Conservation (phyloP, 2,797 vertebrate genomes). For the Chromis chromis region DNA sequence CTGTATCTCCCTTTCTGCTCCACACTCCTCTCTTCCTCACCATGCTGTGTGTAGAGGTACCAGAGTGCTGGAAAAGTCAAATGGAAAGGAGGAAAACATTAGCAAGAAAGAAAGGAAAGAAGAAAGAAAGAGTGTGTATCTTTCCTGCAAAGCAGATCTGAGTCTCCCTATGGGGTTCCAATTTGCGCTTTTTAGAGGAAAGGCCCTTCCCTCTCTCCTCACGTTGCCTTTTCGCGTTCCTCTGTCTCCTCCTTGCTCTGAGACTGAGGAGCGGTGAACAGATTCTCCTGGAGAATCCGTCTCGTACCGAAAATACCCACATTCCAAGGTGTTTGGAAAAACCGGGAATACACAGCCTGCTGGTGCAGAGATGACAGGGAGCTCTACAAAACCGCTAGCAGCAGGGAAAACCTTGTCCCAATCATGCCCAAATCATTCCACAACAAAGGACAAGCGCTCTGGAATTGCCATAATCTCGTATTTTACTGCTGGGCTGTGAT, state of each 20-base stretch:
- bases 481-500: slow-evolving; percentile 75
- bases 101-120: slow-evolving; percentile 17
- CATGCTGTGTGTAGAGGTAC: slow-evolving; percentile 33
- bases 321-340: slow-evolving; percentile 74
- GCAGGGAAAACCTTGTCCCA: slow-evolving; percentile 66
- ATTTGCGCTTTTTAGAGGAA: slow-evolving; percentile 22
- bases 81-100: slow-evolving; percentile 23
- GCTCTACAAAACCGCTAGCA: slow-evolving; percentile 60
- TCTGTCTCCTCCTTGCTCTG: slow-evolving; percentile 43
- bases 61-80: slow-evolving; percentile 36
- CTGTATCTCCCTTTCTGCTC: slow-evolving; percentile 38
- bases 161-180: slow-evolving; percentile 35
- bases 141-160: slow-evolving; percentile 19
- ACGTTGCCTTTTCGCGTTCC: slow-evolving; percentile 4
- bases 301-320: slow-evolving; percentile 22
- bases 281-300: slow-evolving; percentile 52
- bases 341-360: slow-evolving; percentile 71
- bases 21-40: slow-evolving; percentile 25
- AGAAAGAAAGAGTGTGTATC: slow-evolving; percentile 4
- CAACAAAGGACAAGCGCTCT: slow-evolving; percentile 80
- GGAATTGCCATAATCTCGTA: slow-evolving; percentile 75
- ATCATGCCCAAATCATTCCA: slow-evolving; percentile 80
- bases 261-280: slow-evolving; percentile 51
- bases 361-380: slow-evolving; percentile 69
- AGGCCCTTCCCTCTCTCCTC: slow-evolving; percentile 23